Conservation (phyloP, 2,797 vertebrate genomes). For the Tadarida brasiliensis region DNA sequence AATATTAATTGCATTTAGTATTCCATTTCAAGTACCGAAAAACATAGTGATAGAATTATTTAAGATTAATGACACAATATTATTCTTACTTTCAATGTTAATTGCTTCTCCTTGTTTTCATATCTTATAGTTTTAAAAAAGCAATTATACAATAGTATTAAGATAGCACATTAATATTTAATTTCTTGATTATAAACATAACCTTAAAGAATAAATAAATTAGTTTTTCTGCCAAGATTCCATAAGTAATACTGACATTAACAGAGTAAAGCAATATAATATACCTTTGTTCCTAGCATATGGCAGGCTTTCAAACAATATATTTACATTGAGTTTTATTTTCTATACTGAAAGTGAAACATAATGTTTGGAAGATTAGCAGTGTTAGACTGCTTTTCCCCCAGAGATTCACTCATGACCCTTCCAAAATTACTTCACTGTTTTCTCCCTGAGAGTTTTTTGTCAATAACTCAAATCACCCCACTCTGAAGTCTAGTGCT, state of each 20-base stretch:
- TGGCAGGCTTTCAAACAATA: background rate
- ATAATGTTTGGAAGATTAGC: background rate
- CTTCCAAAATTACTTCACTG: background rate
- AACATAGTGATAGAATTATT: background rate
- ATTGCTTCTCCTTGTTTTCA: background rate
- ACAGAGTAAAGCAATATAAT: background rate
- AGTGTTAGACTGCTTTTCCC: background rate
- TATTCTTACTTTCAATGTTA: background rate
- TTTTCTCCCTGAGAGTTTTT: background rate
- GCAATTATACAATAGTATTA: background rate
- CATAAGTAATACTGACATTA: background rate
- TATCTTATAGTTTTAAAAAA: background rate
- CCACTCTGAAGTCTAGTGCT: background rate
- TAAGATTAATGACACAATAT: background rate
- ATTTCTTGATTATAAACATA: background rate
- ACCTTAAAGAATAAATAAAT: background rate
- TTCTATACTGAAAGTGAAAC: background rate
- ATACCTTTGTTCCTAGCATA: background rate
- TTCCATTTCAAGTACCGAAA: background rate
- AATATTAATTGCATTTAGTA: background rate
- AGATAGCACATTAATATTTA: background rate
- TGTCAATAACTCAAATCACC: background rate
- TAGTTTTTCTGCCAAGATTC: background rate
- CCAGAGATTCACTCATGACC: background rate
- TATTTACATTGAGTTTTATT: background rate